Evolutionary conservation across 1,140 invertebrate species (phyloP).

Genomic region (Drosophila leontia): DNA sequence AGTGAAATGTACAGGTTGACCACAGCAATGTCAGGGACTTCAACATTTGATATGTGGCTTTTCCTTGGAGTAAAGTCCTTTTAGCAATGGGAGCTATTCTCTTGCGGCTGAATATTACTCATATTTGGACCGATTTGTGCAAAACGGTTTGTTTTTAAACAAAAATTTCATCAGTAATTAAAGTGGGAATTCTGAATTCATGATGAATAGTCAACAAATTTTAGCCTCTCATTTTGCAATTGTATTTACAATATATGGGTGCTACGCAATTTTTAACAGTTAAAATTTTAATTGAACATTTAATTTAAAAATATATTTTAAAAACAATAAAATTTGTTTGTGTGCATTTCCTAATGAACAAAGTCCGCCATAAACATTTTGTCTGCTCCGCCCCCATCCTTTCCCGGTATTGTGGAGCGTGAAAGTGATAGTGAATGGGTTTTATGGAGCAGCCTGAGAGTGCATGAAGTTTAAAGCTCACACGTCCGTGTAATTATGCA

Average conservation of each 20-base stretch:
- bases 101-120: too few species aligned
- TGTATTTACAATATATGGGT: too few species aligned
- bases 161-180: too few species aligned
- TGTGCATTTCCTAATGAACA: slow-evolving; percentile 57
- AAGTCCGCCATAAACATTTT: slow-evolving; percentile 53
- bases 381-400: not conserved
- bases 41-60: not conserved
- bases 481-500: slow-evolving; percentile 56
- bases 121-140: too few species aligned
- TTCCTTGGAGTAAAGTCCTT: not conserved
- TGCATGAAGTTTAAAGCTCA: slow-evolving; percentile 41
- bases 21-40: not conserved
- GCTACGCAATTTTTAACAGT: too few species aligned
- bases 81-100: not conserved
- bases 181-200: not conserved
- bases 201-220: not conserved
- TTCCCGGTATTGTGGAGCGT: slow-evolving; percentile 21
- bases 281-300: too few species aligned
- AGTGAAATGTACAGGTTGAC: not conserved
- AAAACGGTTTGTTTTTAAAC: too few species aligned
- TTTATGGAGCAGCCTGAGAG: slow-evolving; percentile 17
- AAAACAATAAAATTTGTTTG: not conserved
- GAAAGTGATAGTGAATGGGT: slow-evolving; percentile 73
- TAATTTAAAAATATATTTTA: too few species aligned
- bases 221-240: too few species aligned